Conservation (phyloP, 2,888 invertebrate species). For the Drosophila falleni region DNA sequence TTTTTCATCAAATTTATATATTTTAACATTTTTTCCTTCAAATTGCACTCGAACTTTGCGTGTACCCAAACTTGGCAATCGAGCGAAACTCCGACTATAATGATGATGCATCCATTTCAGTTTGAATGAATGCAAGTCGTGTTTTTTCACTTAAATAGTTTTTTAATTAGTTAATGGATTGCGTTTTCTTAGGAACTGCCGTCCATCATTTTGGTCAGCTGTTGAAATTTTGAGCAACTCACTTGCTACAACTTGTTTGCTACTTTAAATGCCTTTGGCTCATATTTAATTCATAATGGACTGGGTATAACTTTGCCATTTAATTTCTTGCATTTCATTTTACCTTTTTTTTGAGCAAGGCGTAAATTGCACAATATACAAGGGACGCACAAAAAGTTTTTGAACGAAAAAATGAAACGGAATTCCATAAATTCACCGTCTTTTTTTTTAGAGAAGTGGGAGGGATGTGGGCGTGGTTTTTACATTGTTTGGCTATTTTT, state of each 20-base stretch:
- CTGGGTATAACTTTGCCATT: conserved; percentile 11
- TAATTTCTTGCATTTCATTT: conserved; percentile 25
- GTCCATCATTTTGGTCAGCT: conserved; percentile 21
- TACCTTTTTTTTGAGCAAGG: conserved; percentile 21
- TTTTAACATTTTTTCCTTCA: conserved; percentile 25
- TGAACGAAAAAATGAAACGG: conserved; percentile 43
- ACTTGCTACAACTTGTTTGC: conserved; percentile 19
- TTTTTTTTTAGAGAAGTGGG: background rate
- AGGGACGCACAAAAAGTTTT: conserved; percentile 47
- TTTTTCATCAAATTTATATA: conserved; percentile 56
- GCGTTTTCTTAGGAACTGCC: conserved; percentile 4
- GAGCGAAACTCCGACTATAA: conserved; percentile 16
- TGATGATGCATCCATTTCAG: conserved; percentile 30
- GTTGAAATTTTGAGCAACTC: conserved; percentile 26
- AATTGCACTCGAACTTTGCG: conserved; percentile 12
- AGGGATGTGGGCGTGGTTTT: conserved; percentile 12
- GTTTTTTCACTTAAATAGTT: conserved; percentile 65
- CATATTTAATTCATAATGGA: conserved; percentile 54
- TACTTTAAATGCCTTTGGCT: conserved; percentile 53
- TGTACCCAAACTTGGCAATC: conserved; percentile 49
- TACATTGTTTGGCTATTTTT: conserved; percentile 52
- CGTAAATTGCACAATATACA: conserved; percentile 58
- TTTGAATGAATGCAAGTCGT: conserved; percentile 42
- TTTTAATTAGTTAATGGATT: conserved; percentile 82
- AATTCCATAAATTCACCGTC: conserved; percentile 68